Conservation (phyloP, 2,888 invertebrate genomes). For the Drosophila flavopinicola region DNA sequence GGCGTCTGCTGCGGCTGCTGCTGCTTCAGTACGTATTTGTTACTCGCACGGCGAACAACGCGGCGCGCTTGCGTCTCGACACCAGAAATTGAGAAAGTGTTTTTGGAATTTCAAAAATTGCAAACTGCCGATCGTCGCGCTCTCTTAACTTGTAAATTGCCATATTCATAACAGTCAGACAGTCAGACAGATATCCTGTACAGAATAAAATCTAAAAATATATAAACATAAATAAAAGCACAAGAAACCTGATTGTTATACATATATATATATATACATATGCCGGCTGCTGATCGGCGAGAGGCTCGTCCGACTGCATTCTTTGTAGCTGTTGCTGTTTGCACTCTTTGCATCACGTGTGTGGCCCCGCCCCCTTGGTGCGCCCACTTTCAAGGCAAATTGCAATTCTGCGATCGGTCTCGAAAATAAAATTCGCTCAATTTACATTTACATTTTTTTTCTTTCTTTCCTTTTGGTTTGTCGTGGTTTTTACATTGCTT, state of each 20-base stretch:
- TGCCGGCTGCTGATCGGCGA: constrained; percentile 44
- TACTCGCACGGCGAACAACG: constrained; percentile 64
- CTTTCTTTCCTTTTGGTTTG: constrained; percentile 6
- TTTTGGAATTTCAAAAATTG: constrained; percentile 33
- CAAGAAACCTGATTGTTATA: constrained; percentile 59
- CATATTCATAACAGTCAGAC: constrained; percentile 13
- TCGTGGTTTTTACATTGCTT: constrained; percentile 28
- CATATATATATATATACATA: no score
- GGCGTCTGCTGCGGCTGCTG: constrained; percentile 27
- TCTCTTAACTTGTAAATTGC: constrained; percentile 20
- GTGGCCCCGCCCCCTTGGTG: constrained; percentile 12
- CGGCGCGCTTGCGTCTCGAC: constrained; percentile 59
- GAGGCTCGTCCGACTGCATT: constrained; percentile 76
- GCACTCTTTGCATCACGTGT: constrained; percentile 56
- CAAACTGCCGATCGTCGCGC: constrained; percentile 44
- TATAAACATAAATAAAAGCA: constrained; percentile 12
- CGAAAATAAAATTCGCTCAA: constrained; percentile 33
- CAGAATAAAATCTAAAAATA: constrained; percentile 4
- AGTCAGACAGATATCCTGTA: not conserved
- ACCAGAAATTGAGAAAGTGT: constrained; percentile 33
- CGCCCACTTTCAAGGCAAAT: constrained; percentile 44
- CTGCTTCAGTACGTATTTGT: constrained; percentile 68
- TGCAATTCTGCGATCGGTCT: constrained; percentile 35
- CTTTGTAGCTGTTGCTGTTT: constrained; percentile 44
- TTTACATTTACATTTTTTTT: constrained; percentile 19